Evolutionary conservation across 2,113 vertebrate species (phyloP).

Genomic region (Serilophus lunatus): DNA sequence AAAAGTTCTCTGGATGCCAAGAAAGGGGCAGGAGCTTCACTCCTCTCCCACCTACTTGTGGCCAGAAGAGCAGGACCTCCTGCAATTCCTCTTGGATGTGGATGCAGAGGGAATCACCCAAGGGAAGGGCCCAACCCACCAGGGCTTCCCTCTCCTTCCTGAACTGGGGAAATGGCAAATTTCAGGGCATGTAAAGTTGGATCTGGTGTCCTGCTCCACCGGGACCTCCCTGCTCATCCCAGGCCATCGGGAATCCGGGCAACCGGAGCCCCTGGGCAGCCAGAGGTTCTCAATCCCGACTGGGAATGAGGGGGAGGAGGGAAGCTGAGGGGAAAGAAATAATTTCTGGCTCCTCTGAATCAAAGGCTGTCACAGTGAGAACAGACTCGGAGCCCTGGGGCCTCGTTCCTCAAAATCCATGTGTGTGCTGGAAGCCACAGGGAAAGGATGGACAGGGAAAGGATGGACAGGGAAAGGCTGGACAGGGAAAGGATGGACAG

Average conservation of each 20-base stretch:
- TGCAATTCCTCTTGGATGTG: background rate
- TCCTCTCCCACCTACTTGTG: rapidly evolving
- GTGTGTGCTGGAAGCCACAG: background rate
- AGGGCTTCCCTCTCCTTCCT: background rate
- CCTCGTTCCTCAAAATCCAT: constrained; percentile 3
- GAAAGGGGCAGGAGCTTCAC: background rate
- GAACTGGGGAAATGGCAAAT: rapidly evolving
- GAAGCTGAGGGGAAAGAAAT: constrained; percentile 50
- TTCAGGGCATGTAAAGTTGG: rapidly evolving
- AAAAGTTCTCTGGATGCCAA: background rate
- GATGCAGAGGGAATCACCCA: background rate
- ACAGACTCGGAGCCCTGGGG: constrained; percentile 35
- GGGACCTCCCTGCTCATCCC: background rate
- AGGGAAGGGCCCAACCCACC: background rate
- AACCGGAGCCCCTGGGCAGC: background rate
- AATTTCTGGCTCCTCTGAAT: constrained; percentile 61
- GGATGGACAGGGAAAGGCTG: no score
- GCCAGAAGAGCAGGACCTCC: rapidly evolving
- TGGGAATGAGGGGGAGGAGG: background rate
- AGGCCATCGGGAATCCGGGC: background rate
- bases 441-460: background rate
- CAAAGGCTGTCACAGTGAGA: constrained; percentile 59
- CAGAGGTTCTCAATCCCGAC: background rate
- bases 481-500: no score
- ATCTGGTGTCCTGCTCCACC: background rate